Conservation (phyloP, 2,888 invertebrate genomes). For the Mesodorylaimus sp. region DNA sequence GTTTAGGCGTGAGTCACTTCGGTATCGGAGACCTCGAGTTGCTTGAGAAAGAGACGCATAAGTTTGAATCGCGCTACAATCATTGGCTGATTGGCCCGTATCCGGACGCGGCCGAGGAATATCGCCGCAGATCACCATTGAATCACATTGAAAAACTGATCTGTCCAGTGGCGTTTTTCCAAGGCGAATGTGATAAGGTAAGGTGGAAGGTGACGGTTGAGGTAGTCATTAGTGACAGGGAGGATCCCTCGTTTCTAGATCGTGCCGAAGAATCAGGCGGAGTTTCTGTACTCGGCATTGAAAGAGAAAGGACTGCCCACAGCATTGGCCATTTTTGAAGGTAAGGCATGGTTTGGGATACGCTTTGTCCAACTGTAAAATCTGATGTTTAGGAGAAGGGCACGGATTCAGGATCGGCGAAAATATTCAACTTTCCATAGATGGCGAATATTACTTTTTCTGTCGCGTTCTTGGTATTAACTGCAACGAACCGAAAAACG, state of each 20-base stretch:
- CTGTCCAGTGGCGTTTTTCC: constrained; percentile 33
- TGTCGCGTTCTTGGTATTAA: constrained; percentile 17
- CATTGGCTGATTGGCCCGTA: constrained; percentile 26
- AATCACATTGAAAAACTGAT: constrained; percentile 29
- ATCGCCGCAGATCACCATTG: constrained; percentile 30
- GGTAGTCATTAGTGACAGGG: background rate
- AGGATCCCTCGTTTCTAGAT: constrained; percentile 27
- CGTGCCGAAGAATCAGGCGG: constrained; percentile 32
- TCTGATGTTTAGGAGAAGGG: constrained; percentile 30
- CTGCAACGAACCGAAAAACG: background rate
- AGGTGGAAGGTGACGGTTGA: background rate
- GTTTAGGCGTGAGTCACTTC: constrained; percentile 31
- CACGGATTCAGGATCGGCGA: constrained; percentile 35
- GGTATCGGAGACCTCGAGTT: constrained; percentile 33
- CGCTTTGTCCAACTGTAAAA: background rate
- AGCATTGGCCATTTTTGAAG: constrained; percentile 31
- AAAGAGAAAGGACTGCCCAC: constrained; percentile 30
- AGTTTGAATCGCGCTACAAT: constrained; percentile 34
- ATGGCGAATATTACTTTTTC: constrained; percentile 34
- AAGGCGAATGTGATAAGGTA: constrained; percentile 14
- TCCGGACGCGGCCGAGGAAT: constrained; percentile 18
- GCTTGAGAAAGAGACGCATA: constrained; percentile 32
- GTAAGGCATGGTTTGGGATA: constrained; percentile 15
- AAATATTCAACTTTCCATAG: constrained; percentile 31
- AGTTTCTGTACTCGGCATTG: constrained; percentile 32